Evolutionary conservation across 2,113 vertebrate species (phyloP), one percentile per base, ranked within the genome.

Genomic region (Zootoca vivipara): DNA sequence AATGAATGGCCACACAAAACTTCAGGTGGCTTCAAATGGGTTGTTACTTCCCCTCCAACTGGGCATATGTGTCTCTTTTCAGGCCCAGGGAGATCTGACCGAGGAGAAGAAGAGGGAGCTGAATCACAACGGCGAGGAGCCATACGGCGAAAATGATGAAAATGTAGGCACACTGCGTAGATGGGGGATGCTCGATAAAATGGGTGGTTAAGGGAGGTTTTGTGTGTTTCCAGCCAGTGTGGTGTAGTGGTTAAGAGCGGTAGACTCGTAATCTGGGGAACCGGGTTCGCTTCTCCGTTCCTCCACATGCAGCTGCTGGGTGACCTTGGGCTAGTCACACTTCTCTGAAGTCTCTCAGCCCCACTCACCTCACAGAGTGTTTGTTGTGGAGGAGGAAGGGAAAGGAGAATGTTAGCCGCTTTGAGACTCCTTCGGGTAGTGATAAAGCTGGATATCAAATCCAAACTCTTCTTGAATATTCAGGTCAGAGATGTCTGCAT

Each of bases 21-120:
- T 35, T 81, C 24, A 35, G 33, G 77, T 80, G 56, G 0, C 75
- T 81, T n/a, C 65, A 9, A 28, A 38, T 72, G 82, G 84, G 69
- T 10, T 85, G 1, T 78, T 1, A 35, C 85, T 89, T 24, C 26
- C 2, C 0, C 4, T 1, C 64, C 64, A 82, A 26, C 42, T 75
- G 15, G 1, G 3, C 85, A 18, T 92, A 58, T 92, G 9, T 92
- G 24, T 93, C 89, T 72, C 91, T 83, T n/a, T 94, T 40, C 91
- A 99, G 99, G 97, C 97, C 65, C 99, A 98, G 95, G 98, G 99
- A 89, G 98, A 99, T 90, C 89, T 98, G 87, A 96, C 97, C 30
- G 98, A 97, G n/a, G 98, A 97, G 85, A 97, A 97, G 91, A 99
- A 98, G 93, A 93, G 92, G 82, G 97, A 97, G 77, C 92, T 95